phyloP scores from a whole-genome alignment of 2,797 vertebrate genomes.

The Balearica regulorum region DNA sequence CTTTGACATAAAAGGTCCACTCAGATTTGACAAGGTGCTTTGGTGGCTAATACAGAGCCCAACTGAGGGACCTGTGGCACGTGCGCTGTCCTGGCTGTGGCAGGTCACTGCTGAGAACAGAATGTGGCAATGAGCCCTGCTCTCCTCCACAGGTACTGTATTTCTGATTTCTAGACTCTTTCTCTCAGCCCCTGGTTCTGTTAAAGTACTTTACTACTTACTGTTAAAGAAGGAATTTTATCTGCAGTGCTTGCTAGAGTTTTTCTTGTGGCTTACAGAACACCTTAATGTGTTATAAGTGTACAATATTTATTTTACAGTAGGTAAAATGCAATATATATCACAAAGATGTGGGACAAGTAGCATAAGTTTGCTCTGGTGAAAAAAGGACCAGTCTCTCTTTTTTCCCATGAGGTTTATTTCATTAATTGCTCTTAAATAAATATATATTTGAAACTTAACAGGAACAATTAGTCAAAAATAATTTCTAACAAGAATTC shows the following conservation, averaged over 20 bases:
- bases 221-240: background rate
- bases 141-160: fast-evolving
- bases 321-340: background rate
- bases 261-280: background rate
- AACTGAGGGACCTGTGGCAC: background rate
- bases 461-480: background rate
- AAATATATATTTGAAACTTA: background rate
- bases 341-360: background rate
- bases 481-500: background rate
- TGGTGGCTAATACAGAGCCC: background rate
- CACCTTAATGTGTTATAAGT: background rate
- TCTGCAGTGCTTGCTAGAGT: background rate
- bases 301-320: background rate
- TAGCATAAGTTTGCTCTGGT: background rate
- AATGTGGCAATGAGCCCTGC: fast-evolving
- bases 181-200: background rate
- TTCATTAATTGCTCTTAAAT: background rate
- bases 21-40: fast-evolving
- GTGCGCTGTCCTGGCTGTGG: fast-evolving
- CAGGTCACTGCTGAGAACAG: fast-evolving
- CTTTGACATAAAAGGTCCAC: background rate
- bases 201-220: background rate
- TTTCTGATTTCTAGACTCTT: background rate
- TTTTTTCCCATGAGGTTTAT: slow-evolving; percentile 22
- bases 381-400: background rate